Percentiles rank a stretch among this genome's conserved stretches.
These are phyloP conservation scores for Spheniscus mendiculus DNA, from an alignment of 2,113 vertebrate species.

Conservation along the genomic window DNA sequence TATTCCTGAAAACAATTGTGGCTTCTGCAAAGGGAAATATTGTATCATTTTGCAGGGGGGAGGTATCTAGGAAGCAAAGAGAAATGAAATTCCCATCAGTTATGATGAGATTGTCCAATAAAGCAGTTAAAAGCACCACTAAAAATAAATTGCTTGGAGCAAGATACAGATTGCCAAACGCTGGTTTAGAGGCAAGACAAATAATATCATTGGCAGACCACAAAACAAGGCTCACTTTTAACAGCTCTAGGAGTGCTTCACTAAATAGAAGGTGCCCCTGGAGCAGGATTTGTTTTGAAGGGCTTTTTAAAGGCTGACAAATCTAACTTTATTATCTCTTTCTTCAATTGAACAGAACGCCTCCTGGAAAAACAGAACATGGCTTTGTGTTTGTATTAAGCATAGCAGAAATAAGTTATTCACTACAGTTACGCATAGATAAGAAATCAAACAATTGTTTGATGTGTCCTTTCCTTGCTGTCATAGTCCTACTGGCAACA, in stretches of 20 bases:
- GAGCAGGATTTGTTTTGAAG: constrained; percentile 57
- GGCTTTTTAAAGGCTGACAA: constrained; percentile 46
- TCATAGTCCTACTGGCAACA: neutral
- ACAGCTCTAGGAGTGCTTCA: neutral
- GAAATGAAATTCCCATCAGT: constrained; percentile 15
- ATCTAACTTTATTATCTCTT: constrained; percentile 47
- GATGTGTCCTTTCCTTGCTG: neutral
- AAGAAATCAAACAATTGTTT: neutral
- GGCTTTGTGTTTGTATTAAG: neutral
- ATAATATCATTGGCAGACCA: neutral
- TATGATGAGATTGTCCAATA: constrained; percentile 42
- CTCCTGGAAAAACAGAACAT: neutral
- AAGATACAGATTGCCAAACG: constrained; percentile 7
- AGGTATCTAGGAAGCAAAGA: neutral
- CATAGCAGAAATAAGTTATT: neutral
- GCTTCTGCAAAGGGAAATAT: neutral
- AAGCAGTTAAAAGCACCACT: constrained; percentile 18
- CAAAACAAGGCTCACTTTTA: neutral
- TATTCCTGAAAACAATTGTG: constrained; percentile 30
- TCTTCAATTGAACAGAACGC: neutral
- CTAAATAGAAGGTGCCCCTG: constrained; percentile 3
- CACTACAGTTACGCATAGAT: neutral
- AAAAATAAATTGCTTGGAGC: constrained; percentile 44
- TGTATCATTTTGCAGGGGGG: neutral
- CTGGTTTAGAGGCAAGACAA: constrained; percentile 34